Evolutionary conservation across 2,888 invertebrate genomes (phyloP), one percentile per base, ranked within the genome.

Genomic region (Drosophila kanekoi): DNA sequence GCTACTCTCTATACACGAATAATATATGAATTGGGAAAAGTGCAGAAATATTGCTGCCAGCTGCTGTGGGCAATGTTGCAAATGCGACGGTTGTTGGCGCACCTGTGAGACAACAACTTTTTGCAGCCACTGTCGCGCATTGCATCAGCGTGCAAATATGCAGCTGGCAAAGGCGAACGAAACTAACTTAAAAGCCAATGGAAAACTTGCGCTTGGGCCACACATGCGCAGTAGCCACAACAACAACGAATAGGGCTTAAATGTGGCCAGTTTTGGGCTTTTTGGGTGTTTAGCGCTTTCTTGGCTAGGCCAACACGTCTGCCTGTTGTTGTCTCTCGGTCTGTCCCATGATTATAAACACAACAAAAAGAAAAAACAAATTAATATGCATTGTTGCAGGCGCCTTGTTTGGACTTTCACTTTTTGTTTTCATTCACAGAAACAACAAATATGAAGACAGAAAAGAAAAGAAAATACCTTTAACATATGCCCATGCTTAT

Each of bases 361-460:
- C 66, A 72, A 57, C 16, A 58, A 49, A 60, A 58, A 51, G 18
- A 58, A 56, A 44, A 49, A n/a, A 65, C 57, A 77, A 82, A 88
- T 83, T 88, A 83, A 83, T 88, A 83, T 83, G 88, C 83, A 83
- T 77, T 83, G 88, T 83, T 83, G 88, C 88, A 79, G 72, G 58
- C 67, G 59, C 59, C 49, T 54, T 87, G 72, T 81, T 72, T 77
- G 75, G 75, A 86, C 83, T 83, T 83, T 83, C 83, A 83, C 83
- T 83, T 83, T 79, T 79, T 81, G 71, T 87, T 86, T 88, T 82
- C 66, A 79, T 85, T 87, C 72, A 41, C 18, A 48, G 56, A 40
- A 58, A 49, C 49, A 48, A 64, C 37, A 64, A 44, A 54, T 41
- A 14, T n/a, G n/a, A 14, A 54, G 32, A 40, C 1, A 49, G 44